Evolutionary conservation across 2,797 vertebrate genomes (phyloP), one percentile per base, ranked within the genome.

Genomic region (Tolypeutes matacus): DNA sequence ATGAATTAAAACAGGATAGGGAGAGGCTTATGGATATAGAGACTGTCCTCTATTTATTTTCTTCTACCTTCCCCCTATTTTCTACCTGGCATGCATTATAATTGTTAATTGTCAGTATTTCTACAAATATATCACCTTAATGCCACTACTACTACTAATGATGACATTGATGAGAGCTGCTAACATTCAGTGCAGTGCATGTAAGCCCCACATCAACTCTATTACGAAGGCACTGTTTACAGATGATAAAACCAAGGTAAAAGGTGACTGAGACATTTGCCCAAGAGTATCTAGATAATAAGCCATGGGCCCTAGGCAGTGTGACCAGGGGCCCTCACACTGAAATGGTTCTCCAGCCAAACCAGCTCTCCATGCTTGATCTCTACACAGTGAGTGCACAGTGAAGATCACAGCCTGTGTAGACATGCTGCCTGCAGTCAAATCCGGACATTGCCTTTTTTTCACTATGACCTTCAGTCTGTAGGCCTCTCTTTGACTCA

Each of bases 261-360:
- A 87, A 39, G 10, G 12, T 76, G 1, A 8, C 29, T 27, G 46
- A 76, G 56, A 49, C 25, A 29, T n/a, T 82, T 51, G 31, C 25
- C 39, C 6, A 69, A 42, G 58, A 76, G 27, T 23, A 14, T 51
- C 13, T 11, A 21, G 4, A 31, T 51, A 12, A 11, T 23, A 67
- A 75, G 53, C 10, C 14, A 1, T 7, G 21, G 18, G 3, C 1
- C 39, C 25, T 20, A 25, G 53, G 31, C 18, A 15, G 20, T 27
- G 58, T 39, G 56, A 56, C 21, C 3, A 3, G 17, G 27, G 20
- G 42, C 31, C 4, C 5, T 51, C 51, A 78, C 7, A 34, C 46
- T 76, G 42, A 29, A 78, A n/a, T 1, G 23, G 5, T 2, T 3
- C 10, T n/a, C 46, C 21, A 1, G 10, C 46, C 21, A 1, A 10